Percentiles rank a stretch among this genome's conserved stretches.
Evolutionary conservation across 2,113 vertebrate species (phyloP).

Genomic region (Datnioides undecimradiatus): DNA sequence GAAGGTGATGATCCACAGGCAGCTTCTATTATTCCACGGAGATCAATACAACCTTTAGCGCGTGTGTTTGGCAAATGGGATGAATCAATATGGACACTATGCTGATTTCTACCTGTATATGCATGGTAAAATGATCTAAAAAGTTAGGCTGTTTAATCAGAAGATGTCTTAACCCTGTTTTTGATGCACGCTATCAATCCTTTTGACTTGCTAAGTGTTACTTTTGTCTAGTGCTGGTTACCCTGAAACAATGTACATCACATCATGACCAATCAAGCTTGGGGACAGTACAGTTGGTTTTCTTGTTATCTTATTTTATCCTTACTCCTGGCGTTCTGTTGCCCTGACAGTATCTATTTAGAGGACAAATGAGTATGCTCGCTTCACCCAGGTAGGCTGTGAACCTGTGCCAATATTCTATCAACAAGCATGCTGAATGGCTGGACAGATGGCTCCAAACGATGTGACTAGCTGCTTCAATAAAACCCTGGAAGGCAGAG

Average conservation of each 20-base stretch:
- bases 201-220: background rate
- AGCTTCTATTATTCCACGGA: conserved; percentile 22
- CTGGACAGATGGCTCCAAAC: conserved; percentile 78
- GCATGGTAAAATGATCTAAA: background rate
- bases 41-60: conserved; percentile 38
- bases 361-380: conserved; percentile 40
- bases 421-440: conserved; percentile 59
- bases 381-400: conserved; percentile 65
- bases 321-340: conserved; percentile 26
- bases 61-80: conserved; percentile 16
- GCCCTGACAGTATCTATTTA: conserved; percentile 53
- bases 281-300: background rate
- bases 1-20: conserved; percentile 32
- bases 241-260: conserved; percentile 3
- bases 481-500: conserved; percentile 80
- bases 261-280: conserved; percentile 12
- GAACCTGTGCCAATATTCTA: conserved; percentile 58
- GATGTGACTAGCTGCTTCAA: conserved; percentile 79
- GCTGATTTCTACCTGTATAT: background rate
- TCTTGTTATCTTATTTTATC: conserved; percentile 15
- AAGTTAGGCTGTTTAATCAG: background rate
- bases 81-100: conserved; percentile 12
- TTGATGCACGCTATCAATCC: conserved; percentile 13
- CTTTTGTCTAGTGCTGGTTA: background rate
- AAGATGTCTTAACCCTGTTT: background rate